Evolutionary conservation across 2,888 invertebrate genomes (phyloP), one percentile per base, ranked within the genome.

Genomic region (Pheosia gnoma): DNA sequence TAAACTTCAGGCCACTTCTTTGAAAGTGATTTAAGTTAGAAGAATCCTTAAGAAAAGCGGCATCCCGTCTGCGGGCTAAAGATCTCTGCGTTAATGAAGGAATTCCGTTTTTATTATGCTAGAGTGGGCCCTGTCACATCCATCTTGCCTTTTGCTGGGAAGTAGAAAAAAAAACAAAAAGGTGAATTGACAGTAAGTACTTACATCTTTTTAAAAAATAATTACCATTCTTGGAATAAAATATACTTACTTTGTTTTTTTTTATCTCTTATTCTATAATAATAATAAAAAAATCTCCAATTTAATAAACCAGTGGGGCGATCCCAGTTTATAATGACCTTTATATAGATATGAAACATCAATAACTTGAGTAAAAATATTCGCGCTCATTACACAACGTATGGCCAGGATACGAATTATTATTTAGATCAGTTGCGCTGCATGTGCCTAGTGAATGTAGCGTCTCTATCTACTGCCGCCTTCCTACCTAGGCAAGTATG

Each of bases 31-130:
- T 82, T 78, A 79, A 81, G 74, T 81, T 78, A 69, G 69, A 76
- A 77, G 72, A 75, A 73, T 77, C 69, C 74, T 79, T 63, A 76
- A 74, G 74, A 77, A 80, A 77, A 65, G 70, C 73, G 71, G 70
- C 73, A 65, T 72, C 70, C 69, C 66, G 63, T 66, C 66, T 64
- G 59, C 68, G 57, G 61, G 58, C 60, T 64, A 71, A 74, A 69
- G 77, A 75, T 71, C 76, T 76, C 72, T 65, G 74, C 77, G 77
- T 82, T 87, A 87, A 88, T 87, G 86, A 87, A 85, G 86, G 86
- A 85, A 85, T 85, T 85, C 85, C 85, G 85, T 80, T 86, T 83
- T 86, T 84, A 84, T 85, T 86, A 84, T 85, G 67, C 77, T 75
- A 70, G 66, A 85, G 84, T 80, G 76, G 74, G 70, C 74, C 70